Conservation (phyloP, 2,113 vertebrate species). For the Rhynchopsitta pachyrhyncha region DNA sequence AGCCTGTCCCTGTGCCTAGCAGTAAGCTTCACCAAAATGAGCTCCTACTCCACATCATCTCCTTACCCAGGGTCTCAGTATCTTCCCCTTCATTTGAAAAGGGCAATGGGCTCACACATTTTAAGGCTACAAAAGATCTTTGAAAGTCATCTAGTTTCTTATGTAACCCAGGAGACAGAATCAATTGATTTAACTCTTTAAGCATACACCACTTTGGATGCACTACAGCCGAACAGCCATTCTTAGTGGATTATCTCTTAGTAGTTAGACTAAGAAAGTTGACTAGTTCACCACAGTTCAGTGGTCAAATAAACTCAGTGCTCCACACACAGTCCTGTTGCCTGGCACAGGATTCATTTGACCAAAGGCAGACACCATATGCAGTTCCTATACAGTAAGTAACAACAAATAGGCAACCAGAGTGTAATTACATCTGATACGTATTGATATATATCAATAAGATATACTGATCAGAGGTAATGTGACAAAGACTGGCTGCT, state of each 20-base stretch:
- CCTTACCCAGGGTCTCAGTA: background rate
- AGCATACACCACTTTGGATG: background rate
- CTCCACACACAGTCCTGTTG: background rate
- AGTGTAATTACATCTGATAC: background rate
- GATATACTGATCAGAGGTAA: background rate
- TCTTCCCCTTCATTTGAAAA: background rate
- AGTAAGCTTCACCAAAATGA: background rate
- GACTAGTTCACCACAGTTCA: background rate
- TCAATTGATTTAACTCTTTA: background rate
- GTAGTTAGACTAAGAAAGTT: background rate
- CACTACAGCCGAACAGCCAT: background rate
- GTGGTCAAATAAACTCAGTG: background rate
- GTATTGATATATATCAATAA: background rate
- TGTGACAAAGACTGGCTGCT: background rate
- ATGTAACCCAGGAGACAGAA: background rate
- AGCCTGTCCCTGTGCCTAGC: background rate
- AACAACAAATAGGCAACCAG: background rate
- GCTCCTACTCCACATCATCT: background rate
- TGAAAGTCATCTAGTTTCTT: background rate
- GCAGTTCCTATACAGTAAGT: background rate
- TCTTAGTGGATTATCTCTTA: background rate
- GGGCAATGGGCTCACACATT: accelerated
- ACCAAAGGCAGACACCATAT: background rate
- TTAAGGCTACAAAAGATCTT: background rate
- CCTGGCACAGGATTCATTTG: background rate